Evolutionary conservation across 2,888 invertebrate genomes (phyloP).

Genomic region (Hyalella azteca): DNA sequence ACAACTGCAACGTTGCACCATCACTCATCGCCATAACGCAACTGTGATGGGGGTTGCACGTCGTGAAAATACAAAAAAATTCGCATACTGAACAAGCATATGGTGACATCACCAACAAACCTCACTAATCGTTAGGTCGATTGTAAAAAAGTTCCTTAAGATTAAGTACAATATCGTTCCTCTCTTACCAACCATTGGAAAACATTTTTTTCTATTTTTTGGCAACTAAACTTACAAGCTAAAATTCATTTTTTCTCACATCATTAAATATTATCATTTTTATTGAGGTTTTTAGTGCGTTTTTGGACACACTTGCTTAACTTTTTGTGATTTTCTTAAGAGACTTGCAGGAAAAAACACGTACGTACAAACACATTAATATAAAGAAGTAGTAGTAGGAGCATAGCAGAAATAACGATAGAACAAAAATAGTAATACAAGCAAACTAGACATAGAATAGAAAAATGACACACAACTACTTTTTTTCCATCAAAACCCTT

Average conservation of each 20-base stretch:
- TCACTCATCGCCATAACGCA: too few species aligned
- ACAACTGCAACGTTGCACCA: too few species aligned
- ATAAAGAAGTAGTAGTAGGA: not conserved
- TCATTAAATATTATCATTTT: slow-evolving; percentile 5
- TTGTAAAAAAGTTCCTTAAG: slow-evolving; percentile 1
- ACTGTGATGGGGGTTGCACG: too few species aligned
- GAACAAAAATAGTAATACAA: not conserved
- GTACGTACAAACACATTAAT: not conserved
- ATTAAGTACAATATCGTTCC: slow-evolving; percentile 31
- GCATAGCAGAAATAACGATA: not conserved
- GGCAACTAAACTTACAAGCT: slow-evolving; percentile 33
- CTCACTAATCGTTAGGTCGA: too few species aligned
- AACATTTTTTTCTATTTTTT: slow-evolving; percentile 32
- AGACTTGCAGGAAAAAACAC: slow-evolving; percentile 17
- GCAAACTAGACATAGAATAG: too few species aligned
- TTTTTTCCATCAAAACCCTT: too few species aligned
- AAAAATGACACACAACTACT: too few species aligned
- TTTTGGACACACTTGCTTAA: slow-evolving; percentile 26
- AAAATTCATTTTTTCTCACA: not conserved
- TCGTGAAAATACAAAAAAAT: too few species aligned
- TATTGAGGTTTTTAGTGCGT: slow-evolving; percentile 25
- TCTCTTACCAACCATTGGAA: not conserved
- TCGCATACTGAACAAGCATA: too few species aligned
- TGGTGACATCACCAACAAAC: too few species aligned
- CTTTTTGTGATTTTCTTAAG: slow-evolving; percentile 29